These are phyloP conservation scores for Littorina saxatilis DNA, from an alignment of 1,140 invertebrate genomes.

Conservation along the genomic window DNA sequence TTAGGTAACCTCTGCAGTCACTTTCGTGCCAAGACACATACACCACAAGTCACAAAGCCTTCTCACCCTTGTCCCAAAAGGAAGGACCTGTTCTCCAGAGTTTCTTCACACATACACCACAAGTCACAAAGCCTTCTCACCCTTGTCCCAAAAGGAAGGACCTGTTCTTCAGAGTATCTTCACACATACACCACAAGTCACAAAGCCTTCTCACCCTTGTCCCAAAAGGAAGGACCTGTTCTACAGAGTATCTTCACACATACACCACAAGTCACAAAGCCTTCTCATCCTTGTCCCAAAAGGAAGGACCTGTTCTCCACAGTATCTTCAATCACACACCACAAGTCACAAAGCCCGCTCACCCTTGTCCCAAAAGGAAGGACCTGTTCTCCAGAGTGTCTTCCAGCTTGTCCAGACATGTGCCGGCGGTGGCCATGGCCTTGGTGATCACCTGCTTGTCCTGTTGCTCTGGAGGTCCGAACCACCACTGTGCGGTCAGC, in stretches of 20 bases:
- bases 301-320: too few species aligned
- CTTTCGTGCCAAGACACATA: too few species aligned
- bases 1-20: too few species aligned
- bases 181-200: background rate
- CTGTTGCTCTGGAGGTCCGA: slow-evolving; percentile 34
- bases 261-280: background rate
- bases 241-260: background rate
- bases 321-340: slow-evolving; percentile 58
- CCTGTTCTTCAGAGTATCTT: background rate
- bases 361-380: too few species aligned
- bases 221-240: too few species aligned
- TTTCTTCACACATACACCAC: background rate
- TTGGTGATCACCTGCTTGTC: slow-evolving; percentile 48
- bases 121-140: too few species aligned
- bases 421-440: slow-evolving; percentile 44
- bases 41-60: too few species aligned
- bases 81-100: too few species aligned
- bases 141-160: too few species aligned
- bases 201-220: too few species aligned
- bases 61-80: too few species aligned
- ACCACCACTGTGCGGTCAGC: slow-evolving; percentile 49
- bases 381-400: slow-evolving; percentile 37
- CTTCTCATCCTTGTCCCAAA: too few species aligned
- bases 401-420: slow-evolving; percentile 44
- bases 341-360: slow-evolving; percentile 46